Base-by-base conservation (phyloP, 1,140 invertebrate genomes). In the Cydia amplana region DNA sequence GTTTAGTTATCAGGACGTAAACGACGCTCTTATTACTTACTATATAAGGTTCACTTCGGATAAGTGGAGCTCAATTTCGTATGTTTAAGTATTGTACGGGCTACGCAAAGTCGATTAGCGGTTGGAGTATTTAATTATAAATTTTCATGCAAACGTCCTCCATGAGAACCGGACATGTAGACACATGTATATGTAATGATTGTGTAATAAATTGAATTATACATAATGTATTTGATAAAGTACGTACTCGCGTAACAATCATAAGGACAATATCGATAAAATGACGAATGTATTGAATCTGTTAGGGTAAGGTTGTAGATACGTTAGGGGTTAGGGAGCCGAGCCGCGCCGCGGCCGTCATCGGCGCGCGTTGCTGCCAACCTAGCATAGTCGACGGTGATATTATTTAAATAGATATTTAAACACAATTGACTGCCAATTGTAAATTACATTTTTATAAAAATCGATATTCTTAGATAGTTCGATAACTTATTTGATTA, bases 391-490 rank as follows among this genome's bases (percentile, higher is more conserved):
- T 82, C 82, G 82, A 88, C 75, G 83, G 88, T 92, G 89, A 91
- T 90, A 91, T 86, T 90, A 83, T 90, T 90, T 89, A 80, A 87
- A 78, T 91, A 91, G 85, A 84, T 88, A 82, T 80, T 86, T 81
- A 85, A 84, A 87, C 82, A 87, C 91, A 91, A 90, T 91, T 91
- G 91, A 92, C 91, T 92, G 91, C 91, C 91, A 92, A 91, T 91
- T 91, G 91, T 90, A 91, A 85, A 79, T 78, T 84, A 87, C 83
- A 86, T 87, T 90, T 91, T 91, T 91, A 90, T 90, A 91, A 89
- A 83, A 87, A 80, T 90, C 85, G 82, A 84, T 92, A 92, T 90
- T 91, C 85, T 88, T 91, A 92, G 89, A 89, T 91, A 91, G 89
- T 88, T 91, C 84, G 85, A 87, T 90, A 89, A 88, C 82, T 91